phyloP scores from a whole-genome alignment of 2,888 invertebrate species.

The Latheticus oryzae region DNA sequence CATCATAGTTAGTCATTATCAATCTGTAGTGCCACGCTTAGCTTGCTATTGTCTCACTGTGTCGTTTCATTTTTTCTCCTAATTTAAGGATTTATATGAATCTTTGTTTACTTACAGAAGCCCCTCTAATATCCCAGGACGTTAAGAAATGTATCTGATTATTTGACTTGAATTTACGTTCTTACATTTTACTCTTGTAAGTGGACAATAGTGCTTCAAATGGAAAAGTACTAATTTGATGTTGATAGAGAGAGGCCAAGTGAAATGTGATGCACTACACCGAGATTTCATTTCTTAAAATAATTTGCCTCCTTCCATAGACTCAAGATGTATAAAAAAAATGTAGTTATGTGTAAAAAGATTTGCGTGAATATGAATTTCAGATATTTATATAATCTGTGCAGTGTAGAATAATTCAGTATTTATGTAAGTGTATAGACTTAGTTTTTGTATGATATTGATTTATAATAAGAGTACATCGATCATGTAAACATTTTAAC shows the following conservation, averaged over 20 bases:
- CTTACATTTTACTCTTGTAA: constrained; percentile 25
- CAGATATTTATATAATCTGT: constrained; percentile 53
- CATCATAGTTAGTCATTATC: constrained; percentile 42
- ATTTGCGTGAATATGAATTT: constrained; percentile 49
- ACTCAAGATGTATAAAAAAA: constrained; percentile 45
- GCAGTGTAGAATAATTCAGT: constrained; percentile 56
- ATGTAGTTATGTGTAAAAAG: constrained; percentile 52
- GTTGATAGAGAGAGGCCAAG: constrained; percentile 40
- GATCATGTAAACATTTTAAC: constrained; percentile 50
- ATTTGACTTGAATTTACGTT: constrained; percentile 38
- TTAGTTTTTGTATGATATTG: constrained; percentile 59
- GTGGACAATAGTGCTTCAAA: constrained; percentile 42
- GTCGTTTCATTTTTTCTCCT: constrained; percentile 36
- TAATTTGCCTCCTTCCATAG: constrained; percentile 35
- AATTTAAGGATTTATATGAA: constrained; percentile 42
- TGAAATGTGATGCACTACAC: constrained; percentile 39
- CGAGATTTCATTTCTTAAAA: constrained; percentile 33
- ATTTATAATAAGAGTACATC: constrained; percentile 55
- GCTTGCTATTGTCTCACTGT: constrained; percentile 48
- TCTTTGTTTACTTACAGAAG: constrained; percentile 62
- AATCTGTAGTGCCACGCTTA: constrained; percentile 48
- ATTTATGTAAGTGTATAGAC: constrained; percentile 60
- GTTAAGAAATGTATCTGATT: constrained; percentile 55
- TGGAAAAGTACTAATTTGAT: constrained; percentile 42
- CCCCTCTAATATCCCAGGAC: constrained; percentile 60